phyloP scores from a whole-genome alignment of 1,140 invertebrate genomes.

The Zaprionus nigranus region DNA sequence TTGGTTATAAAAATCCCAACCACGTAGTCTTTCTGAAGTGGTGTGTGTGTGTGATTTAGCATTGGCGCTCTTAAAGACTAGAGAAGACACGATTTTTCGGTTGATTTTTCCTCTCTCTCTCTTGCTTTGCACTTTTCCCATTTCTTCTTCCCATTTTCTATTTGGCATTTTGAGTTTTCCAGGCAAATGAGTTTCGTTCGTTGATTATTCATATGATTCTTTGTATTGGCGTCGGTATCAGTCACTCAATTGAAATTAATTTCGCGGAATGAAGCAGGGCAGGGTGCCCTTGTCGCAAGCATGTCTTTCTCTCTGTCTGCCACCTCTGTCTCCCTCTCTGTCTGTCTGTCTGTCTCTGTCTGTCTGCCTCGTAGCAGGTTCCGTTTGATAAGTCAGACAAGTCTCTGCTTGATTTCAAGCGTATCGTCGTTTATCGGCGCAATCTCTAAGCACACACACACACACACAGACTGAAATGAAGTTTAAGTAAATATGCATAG shows the following conservation, averaged over 20 bases:
- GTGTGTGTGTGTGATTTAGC: slow-evolving; percentile 33
- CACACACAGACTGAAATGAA: slow-evolving; percentile 51
- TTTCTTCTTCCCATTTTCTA: background rate
- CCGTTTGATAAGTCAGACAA: slow-evolving; percentile 24
- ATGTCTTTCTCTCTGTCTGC: slow-evolving; percentile 40
- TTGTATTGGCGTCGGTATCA: slow-evolving; percentile 51
- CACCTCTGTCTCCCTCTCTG: background rate
- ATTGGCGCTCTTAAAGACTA: slow-evolving; percentile 30
- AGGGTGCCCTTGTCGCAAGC: slow-evolving; percentile 9
- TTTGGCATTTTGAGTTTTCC: slow-evolving; percentile 41
- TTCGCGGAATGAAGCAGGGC: slow-evolving; percentile 64
- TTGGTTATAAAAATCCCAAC: slow-evolving; percentile 81
- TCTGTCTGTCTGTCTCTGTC: slow-evolving; percentile 45
- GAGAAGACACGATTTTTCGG: slow-evolving; percentile 1
- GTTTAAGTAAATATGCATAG: slow-evolving; percentile 70
- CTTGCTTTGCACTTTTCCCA: background rate
- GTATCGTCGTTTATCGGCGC: slow-evolving; percentile 60
- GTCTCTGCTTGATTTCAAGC: slow-evolving; percentile 61
- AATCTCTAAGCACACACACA: slow-evolving; percentile 36
- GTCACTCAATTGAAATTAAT: slow-evolving; percentile 79
- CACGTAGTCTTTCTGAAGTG: slow-evolving; percentile 54
- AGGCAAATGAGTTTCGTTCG: slow-evolving; percentile 59
- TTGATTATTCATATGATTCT: slow-evolving; percentile 63
- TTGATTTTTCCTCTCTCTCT: background rate
- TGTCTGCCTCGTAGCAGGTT: slow-evolving; percentile 52